phyloP scores from a whole-genome alignment of 2,888 invertebrate species.

The Malthinus seriepunctatus region DNA sequence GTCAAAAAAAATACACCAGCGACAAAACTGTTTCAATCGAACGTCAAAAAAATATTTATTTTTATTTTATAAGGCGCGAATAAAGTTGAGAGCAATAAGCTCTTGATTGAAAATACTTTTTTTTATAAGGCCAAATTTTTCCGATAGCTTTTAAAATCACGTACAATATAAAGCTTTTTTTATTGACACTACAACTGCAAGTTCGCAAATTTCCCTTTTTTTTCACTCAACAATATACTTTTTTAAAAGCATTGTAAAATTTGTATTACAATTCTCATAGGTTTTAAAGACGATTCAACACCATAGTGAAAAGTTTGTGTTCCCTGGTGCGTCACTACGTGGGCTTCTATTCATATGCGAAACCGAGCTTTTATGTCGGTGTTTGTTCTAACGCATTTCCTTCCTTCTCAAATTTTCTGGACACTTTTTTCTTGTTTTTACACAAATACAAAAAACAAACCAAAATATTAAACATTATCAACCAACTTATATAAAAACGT shows the following conservation, averaged over 20 bases:
- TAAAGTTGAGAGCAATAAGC: too few species aligned
- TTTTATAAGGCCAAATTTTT: too few species aligned
- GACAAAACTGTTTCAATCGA: too few species aligned
- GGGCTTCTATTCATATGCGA: conserved; percentile 5
- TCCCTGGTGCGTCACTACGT: conserved; percentile 14
- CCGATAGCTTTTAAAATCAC: too few species aligned
- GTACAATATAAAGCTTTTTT: neutral
- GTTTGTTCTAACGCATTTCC: conserved; percentile 2
- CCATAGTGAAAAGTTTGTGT: conserved; percentile 13
- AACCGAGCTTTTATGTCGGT: conserved; percentile 10
- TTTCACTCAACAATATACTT: neutral
- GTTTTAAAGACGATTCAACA: conserved; percentile 11
- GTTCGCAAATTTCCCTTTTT: neutral
- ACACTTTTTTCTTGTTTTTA: neutral
- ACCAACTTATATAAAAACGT: neutral
- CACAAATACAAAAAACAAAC: neutral
- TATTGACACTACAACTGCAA: neutral
- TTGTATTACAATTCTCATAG: neutral
- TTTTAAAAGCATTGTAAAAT: neutral
- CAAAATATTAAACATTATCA: neutral
- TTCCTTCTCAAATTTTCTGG: conserved; percentile 12
- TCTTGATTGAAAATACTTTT: too few species aligned
- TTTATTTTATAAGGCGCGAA: too few species aligned
- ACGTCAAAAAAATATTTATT: too few species aligned
- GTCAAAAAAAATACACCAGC: neutral